Base-by-base conservation (phyloP, 2,888 invertebrate species). In the Sussaba pulchella region DNA sequence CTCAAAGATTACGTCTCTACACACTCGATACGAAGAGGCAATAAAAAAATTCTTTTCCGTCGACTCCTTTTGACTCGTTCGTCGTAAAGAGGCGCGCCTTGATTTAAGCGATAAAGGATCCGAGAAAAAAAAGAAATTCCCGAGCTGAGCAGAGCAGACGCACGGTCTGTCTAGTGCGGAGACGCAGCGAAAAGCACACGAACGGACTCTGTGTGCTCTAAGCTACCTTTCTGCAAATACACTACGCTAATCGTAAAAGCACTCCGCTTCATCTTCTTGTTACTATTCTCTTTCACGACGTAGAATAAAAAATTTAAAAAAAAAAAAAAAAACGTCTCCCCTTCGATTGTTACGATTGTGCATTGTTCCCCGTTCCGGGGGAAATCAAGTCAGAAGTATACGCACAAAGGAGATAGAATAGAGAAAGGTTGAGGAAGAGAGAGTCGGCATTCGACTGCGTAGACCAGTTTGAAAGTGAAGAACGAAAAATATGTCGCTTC, bases 41-140 rank as follows among this genome's bases (percentile, higher is more conserved):
- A 57, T 57, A 57, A 57, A 59, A 45, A 39, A 67, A 39, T 47
- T 43, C 43, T 66, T 67, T 39, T 47, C 12, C 57, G 14, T 54
- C 52, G 52, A n/a, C 61, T 57, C 66, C 47, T 61, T 75, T 67
- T 63, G 9, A 54, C 17, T 31, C 21, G 61, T 36, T 66, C 57
- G 31, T 50, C 45, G 47, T 43, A 43, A 66, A 70, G 79, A 70
- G 70, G 78, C 63, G 74, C 64, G 64, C 70, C 64, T 75, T 50
- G 79, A 79, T 75, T 74, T 50, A 63, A 52, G 54, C 70, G 74
- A 79, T 79, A 70, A 70, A 79, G 74, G 70, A 52, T 57, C 64
- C 69, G 57, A 57, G 31, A 66, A 50, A 47, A 57, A 70, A 63
- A 63, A 59, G 66, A 59, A 66, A 47, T 66, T 45, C 19, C 45